Evolutionary conservation across 2,797 vertebrate genomes (phyloP).

Genomic region (Alauda arvensis): DNA sequence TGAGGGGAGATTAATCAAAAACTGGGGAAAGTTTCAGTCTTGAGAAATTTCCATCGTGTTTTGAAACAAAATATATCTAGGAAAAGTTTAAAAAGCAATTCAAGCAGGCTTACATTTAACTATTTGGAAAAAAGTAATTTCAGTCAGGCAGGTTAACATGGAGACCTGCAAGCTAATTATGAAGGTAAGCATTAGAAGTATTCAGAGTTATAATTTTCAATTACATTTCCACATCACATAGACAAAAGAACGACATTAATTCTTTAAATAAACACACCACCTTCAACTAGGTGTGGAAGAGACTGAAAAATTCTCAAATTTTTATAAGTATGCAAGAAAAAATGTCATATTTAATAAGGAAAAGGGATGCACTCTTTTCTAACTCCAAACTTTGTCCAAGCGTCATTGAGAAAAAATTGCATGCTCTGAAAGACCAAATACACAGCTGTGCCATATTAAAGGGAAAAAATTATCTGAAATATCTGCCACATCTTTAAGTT

Average conservation of each 20-base stretch:
- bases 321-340: neutral
- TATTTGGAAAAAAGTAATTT: neutral
- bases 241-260: neutral
- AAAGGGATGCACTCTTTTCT: neutral
- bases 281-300: neutral
- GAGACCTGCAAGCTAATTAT: neutral
- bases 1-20: neutral
- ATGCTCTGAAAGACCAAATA: neutral
- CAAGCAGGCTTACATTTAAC: neutral
- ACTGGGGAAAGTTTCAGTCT: neutral
- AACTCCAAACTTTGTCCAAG: neutral
- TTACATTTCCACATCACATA: neutral
- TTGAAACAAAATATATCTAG: neutral
- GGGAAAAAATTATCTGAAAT: neutral
- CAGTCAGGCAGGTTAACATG: neutral
- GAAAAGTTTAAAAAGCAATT: neutral
- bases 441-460: neutral
- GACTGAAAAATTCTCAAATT: neutral
- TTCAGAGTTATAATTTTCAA: neutral
- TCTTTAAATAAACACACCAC: neutral
- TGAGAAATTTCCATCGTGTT: neutral
- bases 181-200: neutral
- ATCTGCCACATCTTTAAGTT: neutral
- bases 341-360: neutral
- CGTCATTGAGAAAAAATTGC: neutral